These are phyloP conservation scores for Stenurella melanura DNA, from an alignment of 2,888 invertebrate genomes.

Conservation along the genomic window DNA sequence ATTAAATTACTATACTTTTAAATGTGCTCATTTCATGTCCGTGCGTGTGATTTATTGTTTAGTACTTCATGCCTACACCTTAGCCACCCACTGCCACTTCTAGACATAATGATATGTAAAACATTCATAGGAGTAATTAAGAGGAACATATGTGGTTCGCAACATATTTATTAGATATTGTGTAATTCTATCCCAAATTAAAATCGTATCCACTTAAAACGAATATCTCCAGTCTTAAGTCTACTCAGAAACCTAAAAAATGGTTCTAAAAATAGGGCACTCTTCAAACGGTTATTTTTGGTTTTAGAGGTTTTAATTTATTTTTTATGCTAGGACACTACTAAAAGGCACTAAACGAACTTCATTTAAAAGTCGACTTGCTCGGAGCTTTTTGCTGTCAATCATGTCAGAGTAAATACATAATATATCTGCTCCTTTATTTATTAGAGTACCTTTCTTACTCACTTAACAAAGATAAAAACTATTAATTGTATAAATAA, in stretches of 20 bases:
- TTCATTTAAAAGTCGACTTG: background rate
- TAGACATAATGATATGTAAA: slow-evolving; percentile 21
- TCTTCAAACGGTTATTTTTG: slow-evolving; percentile 12
- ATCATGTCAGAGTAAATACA: background rate
- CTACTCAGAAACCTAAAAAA: background rate
- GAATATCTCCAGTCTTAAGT: slow-evolving; percentile 1
- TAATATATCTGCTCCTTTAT: too few relatives aligned
- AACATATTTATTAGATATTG: slow-evolving; percentile 6
- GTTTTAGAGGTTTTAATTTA: slow-evolving; percentile 9
- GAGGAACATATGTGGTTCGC: background rate
- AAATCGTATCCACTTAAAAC: background rate
- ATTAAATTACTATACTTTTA: slow-evolving; percentile 26
- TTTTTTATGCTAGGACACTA: background rate
- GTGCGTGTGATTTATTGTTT: slow-evolving; percentile 26
- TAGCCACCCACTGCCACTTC: slow-evolving; percentile 6
- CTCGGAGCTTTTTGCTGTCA: background rate
- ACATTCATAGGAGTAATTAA: slow-evolving; percentile 27
- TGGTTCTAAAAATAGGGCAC: slow-evolving; percentile 1
- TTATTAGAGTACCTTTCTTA: too few relatives aligned
- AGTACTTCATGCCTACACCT: slow-evolving; percentile 32
- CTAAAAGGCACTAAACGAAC: background rate
- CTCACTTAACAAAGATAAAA: too few relatives aligned
- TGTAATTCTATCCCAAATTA: slow-evolving; percentile 7
- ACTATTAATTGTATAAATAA: too few relatives aligned
- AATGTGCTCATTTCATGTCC: slow-evolving; percentile 24